Evolutionary conservation across 2,113 vertebrate genomes (phyloP).

Genomic region (Chauna torquata): DNA sequence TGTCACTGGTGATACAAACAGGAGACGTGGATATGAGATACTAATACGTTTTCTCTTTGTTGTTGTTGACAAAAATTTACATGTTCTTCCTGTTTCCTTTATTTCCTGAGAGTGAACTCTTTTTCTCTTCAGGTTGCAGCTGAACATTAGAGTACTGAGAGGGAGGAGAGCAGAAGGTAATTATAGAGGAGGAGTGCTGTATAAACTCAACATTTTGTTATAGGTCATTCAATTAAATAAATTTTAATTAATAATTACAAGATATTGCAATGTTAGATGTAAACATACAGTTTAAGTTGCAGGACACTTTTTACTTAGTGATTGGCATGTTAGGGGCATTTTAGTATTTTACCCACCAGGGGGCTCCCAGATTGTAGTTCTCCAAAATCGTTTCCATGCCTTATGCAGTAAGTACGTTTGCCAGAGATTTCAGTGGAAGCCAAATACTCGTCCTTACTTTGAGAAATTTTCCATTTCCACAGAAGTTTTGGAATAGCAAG

Average conservation of each 20-base stretch:
- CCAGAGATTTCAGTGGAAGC: accelerated
- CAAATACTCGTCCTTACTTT: neutral
- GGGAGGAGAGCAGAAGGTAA: neutral
- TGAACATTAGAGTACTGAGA: neutral
- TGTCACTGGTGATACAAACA: neutral
- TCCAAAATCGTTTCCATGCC: accelerated
- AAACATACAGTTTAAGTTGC: accelerated
- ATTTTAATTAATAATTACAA: neutral
- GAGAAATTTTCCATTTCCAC: neutral
- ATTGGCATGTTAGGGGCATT: neutral
- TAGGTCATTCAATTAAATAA: neutral
- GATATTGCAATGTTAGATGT: accelerated
- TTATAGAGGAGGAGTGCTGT: neutral
- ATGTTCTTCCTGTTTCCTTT: neutral
- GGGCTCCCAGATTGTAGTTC: neutral
- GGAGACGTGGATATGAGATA: neutral
- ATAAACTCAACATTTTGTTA: neutral
- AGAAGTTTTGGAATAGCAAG: neutral
- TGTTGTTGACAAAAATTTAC: neutral
- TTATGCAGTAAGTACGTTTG: accelerated
- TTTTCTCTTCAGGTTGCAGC: neutral
- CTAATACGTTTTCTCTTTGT: neutral
- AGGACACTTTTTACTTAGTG: accelerated
- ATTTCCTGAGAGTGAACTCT: neutral
- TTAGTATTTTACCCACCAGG: neutral